Evolutionary conservation across 2,888 invertebrate genomes (phyloP).

Genomic region (Chymomyza procnemis): DNA sequence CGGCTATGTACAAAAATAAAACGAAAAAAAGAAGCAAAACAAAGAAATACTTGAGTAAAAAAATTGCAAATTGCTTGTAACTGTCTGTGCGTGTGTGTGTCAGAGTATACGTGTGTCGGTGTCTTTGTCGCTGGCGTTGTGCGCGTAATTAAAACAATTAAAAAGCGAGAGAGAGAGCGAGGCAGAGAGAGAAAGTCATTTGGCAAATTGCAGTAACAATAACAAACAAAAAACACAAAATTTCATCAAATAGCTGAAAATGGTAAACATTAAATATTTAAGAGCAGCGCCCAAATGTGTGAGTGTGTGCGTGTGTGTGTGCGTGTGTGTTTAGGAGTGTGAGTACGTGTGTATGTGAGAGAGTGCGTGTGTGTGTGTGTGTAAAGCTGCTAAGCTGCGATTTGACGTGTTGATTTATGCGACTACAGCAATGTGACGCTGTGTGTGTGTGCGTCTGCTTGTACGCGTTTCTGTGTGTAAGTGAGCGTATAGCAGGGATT

Average conservation of each 20-base stretch:
- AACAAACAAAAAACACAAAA: slow-evolving; percentile 20
- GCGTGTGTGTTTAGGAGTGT: slow-evolving; percentile 5
- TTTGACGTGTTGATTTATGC: slow-evolving; percentile 72
- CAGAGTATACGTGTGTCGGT: slow-evolving; percentile 5
- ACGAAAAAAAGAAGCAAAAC: not conserved
- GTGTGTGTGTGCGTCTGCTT: not conserved
- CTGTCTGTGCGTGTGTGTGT: not conserved
- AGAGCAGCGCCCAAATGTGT: slow-evolving; percentile 19
- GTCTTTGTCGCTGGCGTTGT: not conserved
- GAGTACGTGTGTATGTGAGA: not conserved
- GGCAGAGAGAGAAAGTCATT: slow-evolving; percentile 35
- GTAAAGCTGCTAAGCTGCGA: slow-evolving; percentile 57
- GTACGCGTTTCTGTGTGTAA: not conserved
- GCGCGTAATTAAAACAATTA: slow-evolving; percentile 57
- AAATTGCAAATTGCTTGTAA: slow-evolving; percentile 1
- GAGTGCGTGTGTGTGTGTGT: slow-evolving; percentile 6
- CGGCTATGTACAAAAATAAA: slow-evolving; percentile 35
- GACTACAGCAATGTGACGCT: slow-evolving; percentile 11
- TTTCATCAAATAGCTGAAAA: slow-evolving; percentile 40
- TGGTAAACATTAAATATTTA: slow-evolving; percentile 59
- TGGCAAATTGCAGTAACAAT: slow-evolving; percentile 21
- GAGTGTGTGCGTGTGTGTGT: not conserved
- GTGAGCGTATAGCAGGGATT: slow-evolving; percentile 46
- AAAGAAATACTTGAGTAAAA: not conserved
- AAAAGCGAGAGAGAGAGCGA: too few relatives aligned